Evolutionary conservation across 2,113 vertebrate species (phyloP).

Genomic region (Eurystomus gularis): DNA sequence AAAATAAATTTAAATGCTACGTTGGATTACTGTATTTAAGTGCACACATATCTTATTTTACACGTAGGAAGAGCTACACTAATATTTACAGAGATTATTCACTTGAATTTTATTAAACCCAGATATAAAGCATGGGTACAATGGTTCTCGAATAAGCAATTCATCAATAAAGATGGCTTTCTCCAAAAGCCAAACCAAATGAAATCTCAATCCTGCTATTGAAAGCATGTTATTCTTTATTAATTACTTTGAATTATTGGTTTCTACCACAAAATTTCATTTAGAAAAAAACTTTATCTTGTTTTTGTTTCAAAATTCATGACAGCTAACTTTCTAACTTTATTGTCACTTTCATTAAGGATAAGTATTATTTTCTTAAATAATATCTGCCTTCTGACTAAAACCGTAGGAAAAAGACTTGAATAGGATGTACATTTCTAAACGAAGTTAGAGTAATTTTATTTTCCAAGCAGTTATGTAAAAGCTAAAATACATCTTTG

Average conservation of each 20-base stretch:
- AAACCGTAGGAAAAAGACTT: not conserved
- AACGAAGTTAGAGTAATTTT: not conserved
- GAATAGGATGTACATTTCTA: not conserved
- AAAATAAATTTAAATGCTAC: not conserved
- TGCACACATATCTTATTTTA: not conserved
- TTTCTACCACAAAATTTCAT: not conserved
- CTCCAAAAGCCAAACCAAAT: not conserved
- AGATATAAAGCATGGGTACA: not conserved
- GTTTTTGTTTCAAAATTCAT: not conserved
- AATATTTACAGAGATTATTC: not conserved
- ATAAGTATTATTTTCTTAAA: not conserved
- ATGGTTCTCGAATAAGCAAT: not conserved
- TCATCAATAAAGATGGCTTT: not conserved
- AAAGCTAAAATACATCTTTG: not conserved
- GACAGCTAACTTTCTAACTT: not conserved
- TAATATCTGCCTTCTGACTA: not conserved
- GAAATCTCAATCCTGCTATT: not conserved
- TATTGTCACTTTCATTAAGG: not conserved
- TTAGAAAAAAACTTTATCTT: not conserved
- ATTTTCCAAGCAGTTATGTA: not conserved
- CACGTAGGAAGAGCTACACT: not conserved
- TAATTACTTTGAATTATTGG: not conserved
- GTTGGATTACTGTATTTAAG: not conserved
- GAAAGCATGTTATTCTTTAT: not conserved
- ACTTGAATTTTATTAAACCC: not conserved